Percentiles rank a stretch among this genome's conserved stretches.
These are phyloP conservation scores for Leptopilina clavipes DNA, from an alignment of 1,140 invertebrate genomes.

Conservation along the genomic window DNA sequence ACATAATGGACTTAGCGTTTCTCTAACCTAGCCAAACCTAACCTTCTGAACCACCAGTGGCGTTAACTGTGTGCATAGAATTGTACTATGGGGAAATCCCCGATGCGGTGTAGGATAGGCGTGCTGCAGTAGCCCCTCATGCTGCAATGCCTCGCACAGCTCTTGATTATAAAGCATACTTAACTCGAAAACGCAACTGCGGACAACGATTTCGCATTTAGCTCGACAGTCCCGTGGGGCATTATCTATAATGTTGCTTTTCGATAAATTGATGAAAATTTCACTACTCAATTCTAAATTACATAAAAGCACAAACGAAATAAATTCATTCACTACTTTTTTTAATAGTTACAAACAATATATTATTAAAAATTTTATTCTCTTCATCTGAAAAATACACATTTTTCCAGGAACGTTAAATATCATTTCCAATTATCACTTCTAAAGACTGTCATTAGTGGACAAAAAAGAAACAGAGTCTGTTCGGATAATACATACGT, in stretches of 20 bases:
- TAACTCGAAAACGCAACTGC: constrained; percentile 28
- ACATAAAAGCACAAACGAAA: too few species aligned
- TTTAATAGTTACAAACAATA: too few species aligned
- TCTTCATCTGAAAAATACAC: too few species aligned
- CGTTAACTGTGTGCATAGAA: constrained; percentile 6
- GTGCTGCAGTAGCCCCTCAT: constrained; percentile 7
- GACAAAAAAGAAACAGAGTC: neutral
- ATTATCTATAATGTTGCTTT: neutral
- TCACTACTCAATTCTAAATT: neutral
- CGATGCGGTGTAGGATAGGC: constrained; percentile 19
- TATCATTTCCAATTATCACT: neutral
- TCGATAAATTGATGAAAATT: constrained; percentile 19
- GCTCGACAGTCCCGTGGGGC: neutral
- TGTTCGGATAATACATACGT: constrained; percentile 5
- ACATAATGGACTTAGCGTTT: constrained; percentile 26
- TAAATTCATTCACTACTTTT: too few species aligned
- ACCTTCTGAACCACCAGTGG: constrained; percentile 2
- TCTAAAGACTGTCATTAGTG: neutral
- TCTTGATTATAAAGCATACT: constrained; percentile 31
- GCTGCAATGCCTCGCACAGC: neutral
- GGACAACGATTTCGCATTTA: constrained; percentile 31
- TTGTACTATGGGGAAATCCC: constrained; percentile 28
- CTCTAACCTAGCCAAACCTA: constrained; percentile 26
- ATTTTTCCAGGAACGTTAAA: neutral
- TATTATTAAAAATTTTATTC: too few species aligned